Percentiles rank a stretch among this genome's conserved stretches.
Conservation (phyloP, 2,113 vertebrate genomes). For the Lamprotornis superbus region DNA sequence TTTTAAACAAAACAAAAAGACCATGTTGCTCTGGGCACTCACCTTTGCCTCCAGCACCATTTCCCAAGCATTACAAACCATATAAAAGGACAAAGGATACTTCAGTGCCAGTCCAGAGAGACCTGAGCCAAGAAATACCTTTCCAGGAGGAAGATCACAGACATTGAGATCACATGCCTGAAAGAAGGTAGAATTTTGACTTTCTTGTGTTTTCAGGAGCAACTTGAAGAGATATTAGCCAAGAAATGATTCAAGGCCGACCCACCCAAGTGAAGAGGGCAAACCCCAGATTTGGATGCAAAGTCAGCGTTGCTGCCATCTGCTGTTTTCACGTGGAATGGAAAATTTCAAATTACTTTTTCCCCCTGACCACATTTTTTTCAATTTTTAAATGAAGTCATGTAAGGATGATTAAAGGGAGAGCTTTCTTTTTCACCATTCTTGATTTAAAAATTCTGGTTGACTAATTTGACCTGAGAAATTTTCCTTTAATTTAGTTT, state of each 20-base stretch:
- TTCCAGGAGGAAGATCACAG: not conserved
- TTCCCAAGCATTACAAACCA: not conserved
- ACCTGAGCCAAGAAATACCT: not conserved
- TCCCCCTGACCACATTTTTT: not conserved
- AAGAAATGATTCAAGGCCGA: not conserved
- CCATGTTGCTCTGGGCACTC: not conserved
- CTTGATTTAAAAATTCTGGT: not conserved
- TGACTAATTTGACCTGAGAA: not conserved
- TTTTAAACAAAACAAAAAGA: not conserved
- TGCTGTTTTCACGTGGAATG: not conserved
- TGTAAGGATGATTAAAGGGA: not conserved
- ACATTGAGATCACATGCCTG: not conserved
- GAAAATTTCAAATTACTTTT: not conserved
- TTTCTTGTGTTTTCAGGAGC: not conserved
- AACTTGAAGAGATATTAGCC: not conserved
- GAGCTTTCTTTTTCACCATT: not conserved
- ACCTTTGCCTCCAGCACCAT: not conserved
- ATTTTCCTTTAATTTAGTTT: not conserved
- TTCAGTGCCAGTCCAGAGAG: not conserved
- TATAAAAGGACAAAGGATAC: not conserved
- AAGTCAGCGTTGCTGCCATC: constrained; percentile 34
- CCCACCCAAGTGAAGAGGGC: not conserved
- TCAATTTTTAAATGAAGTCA: not conserved
- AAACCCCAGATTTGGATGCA: not conserved
- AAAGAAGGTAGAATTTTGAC: not conserved